Percentiles rank a stretch among this genome's conserved stretches.
Conservation (phyloP, 2,113 vertebrate genomes). For the Toxotes jaculatrix region DNA sequence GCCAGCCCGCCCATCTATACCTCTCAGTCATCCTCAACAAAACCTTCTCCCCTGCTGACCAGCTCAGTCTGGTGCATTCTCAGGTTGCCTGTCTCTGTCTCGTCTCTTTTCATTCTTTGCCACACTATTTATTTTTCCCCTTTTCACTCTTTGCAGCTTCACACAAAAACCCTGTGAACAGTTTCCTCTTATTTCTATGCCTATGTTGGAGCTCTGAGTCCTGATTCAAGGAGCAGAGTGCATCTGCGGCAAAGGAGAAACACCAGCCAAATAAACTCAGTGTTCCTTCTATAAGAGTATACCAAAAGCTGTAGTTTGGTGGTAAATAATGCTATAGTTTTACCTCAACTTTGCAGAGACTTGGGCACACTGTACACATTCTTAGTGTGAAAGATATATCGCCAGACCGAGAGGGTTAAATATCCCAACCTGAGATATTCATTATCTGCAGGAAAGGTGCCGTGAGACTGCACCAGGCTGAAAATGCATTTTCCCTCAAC, state of each 20-base stretch:
- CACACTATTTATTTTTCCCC: background rate
- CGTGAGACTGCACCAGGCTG: slow-evolving; percentile 6
- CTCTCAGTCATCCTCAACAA: slow-evolving; percentile 17
- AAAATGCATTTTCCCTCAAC: background rate
- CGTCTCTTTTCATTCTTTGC: no score
- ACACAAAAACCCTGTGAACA: background rate
- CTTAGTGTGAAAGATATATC: background rate
- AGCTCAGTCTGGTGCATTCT: background rate
- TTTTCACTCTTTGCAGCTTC: slow-evolving; percentile 14
- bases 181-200: slow-evolving; percentile 1
- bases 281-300: background rate
- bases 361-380: background rate
- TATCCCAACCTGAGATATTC: slow-evolving; percentile 4
- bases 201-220: slow-evolving; percentile 26
- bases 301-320: slow-evolving; percentile 7
- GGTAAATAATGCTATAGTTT: slow-evolving; percentile 1
- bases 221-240: slow-evolving; percentile 39
- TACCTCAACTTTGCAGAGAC: background rate
- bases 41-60: slow-evolving; percentile 33
- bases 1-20: slow-evolving; percentile 13
- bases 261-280: slow-evolving; percentile 5
- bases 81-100: background rate
- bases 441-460: slow-evolving; percentile 17
- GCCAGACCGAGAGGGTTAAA: background rate
- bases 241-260: slow-evolving; percentile 18